A percentile compares a stretch with the other conserved stretches of the same genome.
These are phyloP conservation scores for Apistogramma diplotaenia DNA, from an alignment of 2,113 vertebrate species.

Conservation along the genomic window DNA sequence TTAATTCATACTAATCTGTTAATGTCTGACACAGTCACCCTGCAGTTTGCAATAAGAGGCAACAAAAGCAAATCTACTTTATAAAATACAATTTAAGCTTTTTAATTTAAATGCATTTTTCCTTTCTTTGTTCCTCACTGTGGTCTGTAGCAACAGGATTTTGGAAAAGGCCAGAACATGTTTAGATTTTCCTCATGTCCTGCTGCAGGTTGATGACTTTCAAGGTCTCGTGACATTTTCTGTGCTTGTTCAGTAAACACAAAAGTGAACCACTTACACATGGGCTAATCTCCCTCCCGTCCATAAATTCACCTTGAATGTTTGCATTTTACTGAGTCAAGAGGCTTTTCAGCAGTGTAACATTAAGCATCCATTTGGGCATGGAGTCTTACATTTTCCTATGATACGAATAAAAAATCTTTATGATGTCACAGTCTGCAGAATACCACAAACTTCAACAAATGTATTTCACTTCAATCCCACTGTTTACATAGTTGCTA, in stretches of 20 bases:
- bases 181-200: conserved; percentile 17
- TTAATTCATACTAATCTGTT: neutral
- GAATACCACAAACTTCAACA: neutral
- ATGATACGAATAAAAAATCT: neutral
- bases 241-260: conserved; percentile 13
- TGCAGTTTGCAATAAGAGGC: neutral
- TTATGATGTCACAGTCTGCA: neutral
- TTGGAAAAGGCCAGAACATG: neutral
- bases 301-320: neutral
- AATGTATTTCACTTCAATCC: neutral
- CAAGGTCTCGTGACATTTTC: neutral
- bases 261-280: neutral
- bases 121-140: neutral
- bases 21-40: neutral
- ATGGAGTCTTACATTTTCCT: neutral
- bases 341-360: neutral
- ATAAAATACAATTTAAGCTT: neutral
- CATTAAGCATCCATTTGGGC: neutral
- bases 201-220: neutral
- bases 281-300: neutral
- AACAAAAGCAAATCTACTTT: neutral
- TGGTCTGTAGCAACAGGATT: neutral
- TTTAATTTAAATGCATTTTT: neutral
- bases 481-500: neutral
- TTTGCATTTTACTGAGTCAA: neutral